A percentile compares a stretch with the other conserved stretches of the same genome.
Evolutionary conservation across 2,888 invertebrate species (phyloP).

Genomic region (Operophtera brumata): DNA sequence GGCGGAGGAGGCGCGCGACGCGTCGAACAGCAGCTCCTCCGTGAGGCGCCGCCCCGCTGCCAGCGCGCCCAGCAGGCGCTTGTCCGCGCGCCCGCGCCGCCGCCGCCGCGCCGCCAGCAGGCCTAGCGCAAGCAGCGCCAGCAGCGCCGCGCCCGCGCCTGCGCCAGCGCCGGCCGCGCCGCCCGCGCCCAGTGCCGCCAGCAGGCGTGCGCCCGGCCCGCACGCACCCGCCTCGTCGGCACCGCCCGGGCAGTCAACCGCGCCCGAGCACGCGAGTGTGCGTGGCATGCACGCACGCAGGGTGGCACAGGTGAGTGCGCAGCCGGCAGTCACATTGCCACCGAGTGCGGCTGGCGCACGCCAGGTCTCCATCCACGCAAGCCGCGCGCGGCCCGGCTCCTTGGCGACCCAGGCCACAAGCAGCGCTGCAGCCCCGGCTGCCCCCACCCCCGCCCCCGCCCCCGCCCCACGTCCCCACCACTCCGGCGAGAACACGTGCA

Average conservation of each 20-base stretch:
- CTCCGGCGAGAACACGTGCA: slow-evolving; percentile 90
- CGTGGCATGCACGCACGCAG: slow-evolving; percentile 89
- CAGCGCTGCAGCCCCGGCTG: slow-evolving; percentile 75
- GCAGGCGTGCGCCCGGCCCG: slow-evolving; percentile 67
- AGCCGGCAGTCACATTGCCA: slow-evolving; percentile 53
- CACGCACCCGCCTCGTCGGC: slow-evolving; percentile 83
- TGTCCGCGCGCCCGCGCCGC: slow-evolving; percentile 78
- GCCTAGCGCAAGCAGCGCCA: slow-evolving; percentile 64
- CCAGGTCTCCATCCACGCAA: slow-evolving; percentile 84
- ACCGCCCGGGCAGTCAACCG: slow-evolving; percentile 59
- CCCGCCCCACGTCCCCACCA: slow-evolving; percentile 77
- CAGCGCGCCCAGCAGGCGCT: slow-evolving; percentile 81
- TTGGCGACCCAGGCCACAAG: slow-evolving; percentile 92
- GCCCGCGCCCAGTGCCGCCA: slow-evolving; percentile 82
- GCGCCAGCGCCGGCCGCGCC: slow-evolving; percentile 81
- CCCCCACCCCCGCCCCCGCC: slow-evolving; percentile 82
- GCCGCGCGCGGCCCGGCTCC: slow-evolving; percentile 88
- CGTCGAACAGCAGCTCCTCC: slow-evolving; percentile 85
- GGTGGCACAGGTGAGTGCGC: slow-evolving; percentile 82
- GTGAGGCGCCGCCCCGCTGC: slow-evolving; percentile 83
- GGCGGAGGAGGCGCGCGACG: slow-evolving; percentile 77
- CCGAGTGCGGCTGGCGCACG: slow-evolving; percentile 38
- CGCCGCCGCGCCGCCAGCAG: slow-evolving; percentile 75
- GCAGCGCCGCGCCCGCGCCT: slow-evolving; percentile 74
- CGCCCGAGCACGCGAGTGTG: slow-evolving; percentile 88